Base-by-base conservation (phyloP, 2,113 vertebrate species). In the Shinisaurus crocodilurus region DNA sequence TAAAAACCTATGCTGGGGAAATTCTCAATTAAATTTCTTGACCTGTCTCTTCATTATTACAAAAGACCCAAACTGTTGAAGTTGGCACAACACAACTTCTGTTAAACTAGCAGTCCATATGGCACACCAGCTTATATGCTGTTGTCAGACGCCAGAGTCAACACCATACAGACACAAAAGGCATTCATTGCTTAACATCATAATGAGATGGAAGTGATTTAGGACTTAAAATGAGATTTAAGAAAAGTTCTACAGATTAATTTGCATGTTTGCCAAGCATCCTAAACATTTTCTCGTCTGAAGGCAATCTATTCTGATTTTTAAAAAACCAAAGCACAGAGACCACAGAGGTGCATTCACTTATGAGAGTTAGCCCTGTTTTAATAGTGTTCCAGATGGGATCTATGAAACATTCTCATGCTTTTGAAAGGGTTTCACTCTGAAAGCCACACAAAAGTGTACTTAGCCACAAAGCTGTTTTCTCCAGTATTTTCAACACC, bases 261-360 rank as follows among this genome's bases (percentile, higher is more conserved):
- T 65, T 79, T 67, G 50, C 37, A 25, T 34, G 48, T 4, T 77
- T n/a, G n/a, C n/a, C 63, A 91, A 60, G 54, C 88, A 74, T n/a
- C n/a, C n/a, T n/a, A n/a, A n/a, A n/a, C n/a, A n/a, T 91, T 90
- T 90, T 48, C 60, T 92, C 72, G 83, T 32, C 86, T 88, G 82
- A 70, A 91, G 69, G 83, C 63, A 43, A 93, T 74, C 34, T 76
- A 13, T 69, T 83, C 23, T 89, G n/a, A 80, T 29, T 32, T 27
- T 60, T 60, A 74, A 92, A 87, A 65, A 86, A 79, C 32, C 72
- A 90, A 87, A 88, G 12, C 23, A 6, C 50, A 89, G 43, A 67
- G 67, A 82, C 90, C 81, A 43, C 10, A 76, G 27, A 93, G 90
- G 32, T 81, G 63, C 75, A 69, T 57, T 88, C 92, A 82, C 82